Percentiles rank a stretch among this genome's conserved stretches.
These are phyloP conservation scores for Meloidogyne floridensis DNA, from an alignment of 1,140 invertebrate genomes.

Conservation along the genomic window DNA sequence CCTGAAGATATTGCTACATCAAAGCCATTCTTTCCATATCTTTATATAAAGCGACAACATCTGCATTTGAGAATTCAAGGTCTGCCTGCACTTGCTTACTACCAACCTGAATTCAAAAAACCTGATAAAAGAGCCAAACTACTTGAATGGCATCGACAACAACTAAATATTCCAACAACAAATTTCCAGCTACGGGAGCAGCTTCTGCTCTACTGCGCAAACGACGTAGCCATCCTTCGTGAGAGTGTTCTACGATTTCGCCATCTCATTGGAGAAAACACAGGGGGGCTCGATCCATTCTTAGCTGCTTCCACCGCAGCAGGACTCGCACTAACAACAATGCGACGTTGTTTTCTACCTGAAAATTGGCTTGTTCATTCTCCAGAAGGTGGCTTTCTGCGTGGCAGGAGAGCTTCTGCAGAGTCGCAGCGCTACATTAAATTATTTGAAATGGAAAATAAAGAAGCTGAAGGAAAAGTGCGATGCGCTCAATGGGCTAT, in stretches of 20 bases:
- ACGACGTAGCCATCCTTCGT: constrained; percentile 3
- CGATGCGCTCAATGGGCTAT: constrained; percentile 15
- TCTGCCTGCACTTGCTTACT: background rate
- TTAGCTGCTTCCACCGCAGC: background rate
- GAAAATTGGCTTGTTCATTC: constrained; percentile 6
- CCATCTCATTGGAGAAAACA: too few relatives aligned
- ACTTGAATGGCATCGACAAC: background rate
- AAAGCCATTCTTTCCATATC: constrained; percentile 11
- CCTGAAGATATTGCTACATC: background rate
- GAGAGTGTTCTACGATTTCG: background rate
- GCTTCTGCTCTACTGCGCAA: background rate
- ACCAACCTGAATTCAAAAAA: background rate
- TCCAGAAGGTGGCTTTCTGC: constrained; percentile 16
- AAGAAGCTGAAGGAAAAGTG: background rate
- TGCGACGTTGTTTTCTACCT: background rate
- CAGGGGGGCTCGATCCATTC: background rate
- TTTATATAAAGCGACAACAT: constrained; percentile 20
- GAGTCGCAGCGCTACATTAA: constrained; percentile 19
- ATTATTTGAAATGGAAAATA: constrained; percentile 4
- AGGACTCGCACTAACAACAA: background rate
- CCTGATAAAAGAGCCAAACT: background rate
- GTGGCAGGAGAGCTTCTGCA: constrained; percentile 1
- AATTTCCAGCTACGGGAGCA: background rate
- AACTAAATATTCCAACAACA: background rate
- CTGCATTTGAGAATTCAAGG: background rate